Evolutionary conservation across 2,888 invertebrate species (phyloP).

Genomic region (Ligdia adustata): DNA sequence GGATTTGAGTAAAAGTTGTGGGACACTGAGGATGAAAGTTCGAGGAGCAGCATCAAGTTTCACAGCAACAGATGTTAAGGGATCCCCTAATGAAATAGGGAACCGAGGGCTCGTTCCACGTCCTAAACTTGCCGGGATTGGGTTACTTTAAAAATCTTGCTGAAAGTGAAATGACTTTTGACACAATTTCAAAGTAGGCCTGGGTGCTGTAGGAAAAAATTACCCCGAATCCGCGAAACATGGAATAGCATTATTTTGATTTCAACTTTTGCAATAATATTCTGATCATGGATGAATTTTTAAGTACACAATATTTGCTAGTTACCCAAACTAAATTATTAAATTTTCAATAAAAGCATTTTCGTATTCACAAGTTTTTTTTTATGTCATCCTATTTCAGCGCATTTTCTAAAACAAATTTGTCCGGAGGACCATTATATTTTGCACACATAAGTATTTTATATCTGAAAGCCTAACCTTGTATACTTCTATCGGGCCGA

Average conservation of each 20-base stretch:
- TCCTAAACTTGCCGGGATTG: slow-evolving; percentile 37
- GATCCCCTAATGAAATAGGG: slow-evolving; percentile 64
- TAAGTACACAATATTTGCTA: too few relatives aligned
- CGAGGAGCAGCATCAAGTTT: slow-evolving; percentile 66
- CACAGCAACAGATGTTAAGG: slow-evolving; percentile 68
- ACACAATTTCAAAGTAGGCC: slow-evolving; percentile 7
- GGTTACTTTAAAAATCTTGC: slow-evolving; percentile 26
- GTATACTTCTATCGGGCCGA: slow-evolving; percentile 47
- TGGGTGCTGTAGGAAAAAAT: background rate
- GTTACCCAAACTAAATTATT: too few relatives aligned
- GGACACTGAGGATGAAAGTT: slow-evolving; percentile 53
- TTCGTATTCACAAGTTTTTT: too few relatives aligned
- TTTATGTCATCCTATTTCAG: too few relatives aligned
- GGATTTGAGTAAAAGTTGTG: slow-evolving; percentile 15
- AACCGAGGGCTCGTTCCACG: slow-evolving; percentile 34
- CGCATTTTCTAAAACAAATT: too few relatives aligned
- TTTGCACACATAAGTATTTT: slow-evolving; percentile 51
- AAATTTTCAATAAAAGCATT: too few relatives aligned
- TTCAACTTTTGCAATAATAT: too few relatives aligned
- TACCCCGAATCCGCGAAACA: too few relatives aligned
- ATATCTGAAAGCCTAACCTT: slow-evolving; percentile 50
- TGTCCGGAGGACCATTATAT: too few relatives aligned
- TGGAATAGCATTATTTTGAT: too few relatives aligned
- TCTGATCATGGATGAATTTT: too few relatives aligned
- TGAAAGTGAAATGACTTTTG: slow-evolving; percentile 13